phyloP scores from a whole-genome alignment of 2,888 invertebrate species.

The Pyrochroa serraticornis region DNA sequence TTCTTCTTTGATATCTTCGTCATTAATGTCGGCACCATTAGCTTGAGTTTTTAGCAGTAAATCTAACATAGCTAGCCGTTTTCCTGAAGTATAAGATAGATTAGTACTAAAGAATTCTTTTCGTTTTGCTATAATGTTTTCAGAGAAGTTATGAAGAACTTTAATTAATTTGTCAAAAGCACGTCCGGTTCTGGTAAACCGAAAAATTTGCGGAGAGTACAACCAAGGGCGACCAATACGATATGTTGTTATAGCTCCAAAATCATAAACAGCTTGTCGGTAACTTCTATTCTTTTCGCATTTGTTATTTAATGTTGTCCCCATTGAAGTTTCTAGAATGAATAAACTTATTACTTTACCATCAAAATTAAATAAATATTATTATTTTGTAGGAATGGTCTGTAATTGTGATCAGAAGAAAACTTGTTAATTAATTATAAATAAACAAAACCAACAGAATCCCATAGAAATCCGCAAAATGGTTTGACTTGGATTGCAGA shows the following conservation, averaged over 20 bases:
- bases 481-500: too few relatives aligned
- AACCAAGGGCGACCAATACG: conserved; percentile 30
- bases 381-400: too few relatives aligned
- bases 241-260: conserved; percentile 18
- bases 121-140: too few relatives aligned
- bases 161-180: background rate
- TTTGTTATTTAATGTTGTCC: conserved; percentile 16
- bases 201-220: conserved; percentile 9
- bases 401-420: too few relatives aligned
- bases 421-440: too few relatives aligned
- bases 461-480: too few relatives aligned
- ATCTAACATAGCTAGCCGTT: conserved; percentile 64
- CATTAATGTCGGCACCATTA: conserved; percentile 58
- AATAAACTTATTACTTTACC: too few relatives aligned
- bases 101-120: too few relatives aligned
- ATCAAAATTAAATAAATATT: too few relatives aligned
- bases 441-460: too few relatives aligned
- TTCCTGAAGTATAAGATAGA: conserved; percentile 32
- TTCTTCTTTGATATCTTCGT: conserved; percentile 63
- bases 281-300: conserved; percentile 22
- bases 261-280: conserved; percentile 22
- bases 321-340: conserved; percentile 31
- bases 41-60: conserved; percentile 60
- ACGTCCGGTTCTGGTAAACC: conserved; percentile 3
- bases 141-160: conserved; percentile 13